Base-by-base conservation (phyloP, 2,888 invertebrate species). In the Drosophila anomalata region DNA sequence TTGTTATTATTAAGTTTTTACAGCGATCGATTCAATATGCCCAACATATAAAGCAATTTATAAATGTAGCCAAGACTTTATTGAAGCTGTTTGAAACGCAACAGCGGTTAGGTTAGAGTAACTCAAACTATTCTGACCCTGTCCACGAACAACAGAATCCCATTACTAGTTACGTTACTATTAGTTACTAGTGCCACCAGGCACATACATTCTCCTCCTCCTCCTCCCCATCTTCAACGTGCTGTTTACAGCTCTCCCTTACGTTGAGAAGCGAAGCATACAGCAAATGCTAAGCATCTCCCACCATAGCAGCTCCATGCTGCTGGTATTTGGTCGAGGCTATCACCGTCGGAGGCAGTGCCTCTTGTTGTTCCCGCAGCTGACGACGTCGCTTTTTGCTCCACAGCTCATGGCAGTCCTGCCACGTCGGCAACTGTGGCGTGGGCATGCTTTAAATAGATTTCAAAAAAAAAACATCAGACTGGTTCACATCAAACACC, bases 391-490 rank as follows among this genome's bases (percentile, higher is more conserved):
- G 95, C 91, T 97, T 97, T 92, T 99, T 99, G 87, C 98, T 97
- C 99, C 99, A 99, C 90, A 99, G 94, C 92, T 99, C 99, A 93
- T 99, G 99, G 91, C 99, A 99, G 92, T 99, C 99, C 92, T 99
- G 99, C 95, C 97, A 97, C 31, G 96, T 97, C 0, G 99, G 99
- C 76, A 99, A 92, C 91, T 95, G 95, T 0, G 97, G 96, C 1
- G 95, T 95, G 53, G 95, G 93, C 95, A 97, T 96, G 92, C 97
- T 97, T 91, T 41, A 26, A 17, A 61, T 33, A 91, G 82, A 77
- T 69, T 26, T 17, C 1, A 17, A 4, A 24, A 24, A 73, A 67
- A 22, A 7, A 31, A 26, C n/a, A 41, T 26, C n/a, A 29, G 20
- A 22, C 17, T 20, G 17, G 8, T 1, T 9, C 55, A 8, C 17